Evolutionary conservation across 2,113 vertebrate species (phyloP), one percentile per base, ranked within the genome.

Genomic region (Megaleporinus macrocephalus): DNA sequence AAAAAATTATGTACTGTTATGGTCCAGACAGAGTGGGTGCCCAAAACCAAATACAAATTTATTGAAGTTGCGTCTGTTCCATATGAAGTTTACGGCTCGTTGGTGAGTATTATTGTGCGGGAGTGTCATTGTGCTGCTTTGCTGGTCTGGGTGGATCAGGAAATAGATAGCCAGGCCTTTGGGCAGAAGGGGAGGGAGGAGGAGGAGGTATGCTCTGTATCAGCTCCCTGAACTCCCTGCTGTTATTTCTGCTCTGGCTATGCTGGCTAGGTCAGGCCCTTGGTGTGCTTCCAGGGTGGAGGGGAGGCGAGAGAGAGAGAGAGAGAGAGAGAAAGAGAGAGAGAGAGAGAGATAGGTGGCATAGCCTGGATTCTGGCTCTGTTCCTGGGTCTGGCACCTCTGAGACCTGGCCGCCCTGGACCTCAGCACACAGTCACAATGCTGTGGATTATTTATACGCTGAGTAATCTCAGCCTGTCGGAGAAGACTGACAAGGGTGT

Each of bases 211-310:
- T 69, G 86, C 80, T 66, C 62, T 73, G 70, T 74, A 55, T n/a
- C 80, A 70, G 75, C 14, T 49, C 80, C 73, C 70, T 87, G 89
- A 78, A 80, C 84, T 59, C 77, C 79, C 36, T 87, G 22, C 10
- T 90, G 87, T 91, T 91, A 89, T 90, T 92, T 89, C 88, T 87
- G 86, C 73, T 82, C 79, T 84, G 84, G 85, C 57, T 55, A 79
- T 72, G 84, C 83, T 86, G 83, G 68, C 76, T 78, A 69, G 36
- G 66, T 83, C 76, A 61, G 51, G 66, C 55, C 49, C 47, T 70
- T 78, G 71, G 53, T 74, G 80, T 82, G 85, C 44, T 77, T 89
- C 86, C 87, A 76, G 26, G 80, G 72, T 82, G 77, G 83, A 85
- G 79, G 51, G 15, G 41, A 68, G 84, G 24, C 47, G 27, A 59